Evolutionary conservation across 2,888 invertebrate species (phyloP), one percentile per base, ranked within the genome.

Genomic region (Sympetrum striolatum): DNA sequence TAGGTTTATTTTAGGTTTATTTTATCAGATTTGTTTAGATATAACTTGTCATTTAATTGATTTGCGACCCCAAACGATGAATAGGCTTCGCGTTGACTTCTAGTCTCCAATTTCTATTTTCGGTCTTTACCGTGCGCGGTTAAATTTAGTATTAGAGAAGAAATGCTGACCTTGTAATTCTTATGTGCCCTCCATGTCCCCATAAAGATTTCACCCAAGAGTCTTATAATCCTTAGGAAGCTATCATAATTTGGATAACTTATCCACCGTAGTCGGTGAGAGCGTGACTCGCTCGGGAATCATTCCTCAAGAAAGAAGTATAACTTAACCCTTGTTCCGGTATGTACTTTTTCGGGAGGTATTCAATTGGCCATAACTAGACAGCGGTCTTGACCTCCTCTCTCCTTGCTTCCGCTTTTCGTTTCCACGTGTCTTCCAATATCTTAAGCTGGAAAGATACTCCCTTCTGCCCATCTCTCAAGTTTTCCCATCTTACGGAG

Each of bases 341-440:
- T 53, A 60, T 58, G 82, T 82, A 82, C 58, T 82, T 82, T 44
- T 53, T 4, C 58, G 22, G 22, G 82, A 35, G 53, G 31, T 60
- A 82, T 82, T 35, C 82, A 82, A 82, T 82, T 82, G 82, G 35
- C 35, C 82, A 35, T 82, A 82, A 35, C 58, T 60, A 15, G 35
- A 35, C 5, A 12, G 35, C 82, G 35, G 82, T 82, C 82, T 82
- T 82, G 58, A 82, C 82, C 82, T 58, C 35, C 35, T 25, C 1
- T 1, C 39, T 25, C 44, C 10, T 1, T 15, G 10, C n/a, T 31
- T 15, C 53, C 25, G n/a, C n/a, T 58, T 35, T 35, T 31, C 53
- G 25, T 18, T 15, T 18, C 58, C 58, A 25, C 58, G 2, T 22
- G 31, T 35, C 82, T 73, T 10, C 73, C 8, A 73, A 22, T 25